These are phyloP conservation scores for Lagorchestes hirsutus DNA, from an alignment of 2,797 vertebrate species.

Conservation along the genomic window DNA sequence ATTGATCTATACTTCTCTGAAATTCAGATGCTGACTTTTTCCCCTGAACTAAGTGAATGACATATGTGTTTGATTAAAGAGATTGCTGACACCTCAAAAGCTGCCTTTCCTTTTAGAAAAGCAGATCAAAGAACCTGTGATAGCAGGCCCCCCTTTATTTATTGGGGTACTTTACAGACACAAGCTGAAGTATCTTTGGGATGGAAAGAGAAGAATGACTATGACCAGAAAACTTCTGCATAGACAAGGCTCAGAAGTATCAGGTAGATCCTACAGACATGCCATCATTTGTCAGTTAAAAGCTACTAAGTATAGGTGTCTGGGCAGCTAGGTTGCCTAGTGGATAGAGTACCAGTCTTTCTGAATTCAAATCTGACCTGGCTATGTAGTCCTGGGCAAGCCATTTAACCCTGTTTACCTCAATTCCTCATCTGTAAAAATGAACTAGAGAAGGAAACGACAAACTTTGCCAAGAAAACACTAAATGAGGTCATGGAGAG, in stretches of 20 bases:
- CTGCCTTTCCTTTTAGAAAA: too few species aligned
- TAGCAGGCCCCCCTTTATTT: too few species aligned
- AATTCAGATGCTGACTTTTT: too few species aligned
- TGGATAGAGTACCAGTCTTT: not conserved
- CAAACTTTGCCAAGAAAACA: not conserved
- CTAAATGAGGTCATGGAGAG: not conserved
- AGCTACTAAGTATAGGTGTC: not conserved
- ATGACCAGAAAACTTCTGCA: not conserved
- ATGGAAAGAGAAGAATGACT: not conserved
- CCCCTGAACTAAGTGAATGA: too few species aligned
- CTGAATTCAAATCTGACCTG: not conserved
- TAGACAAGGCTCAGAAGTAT: not conserved
- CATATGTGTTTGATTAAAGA: too few species aligned
- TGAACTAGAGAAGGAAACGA: not conserved
- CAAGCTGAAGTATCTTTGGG: not conserved
- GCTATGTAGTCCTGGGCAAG: not conserved
- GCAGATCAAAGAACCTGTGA: too few species aligned
- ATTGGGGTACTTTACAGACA: too few species aligned
- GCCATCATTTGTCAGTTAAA: not conserved
- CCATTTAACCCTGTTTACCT: not conserved
- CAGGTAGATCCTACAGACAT: not conserved
- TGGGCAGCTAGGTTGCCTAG: not conserved
- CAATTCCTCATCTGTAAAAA: not conserved
- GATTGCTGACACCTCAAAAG: too few species aligned
- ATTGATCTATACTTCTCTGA: too few species aligned